Evolutionary conservation across 2,888 invertebrate genomes (phyloP), one percentile per base, ranked within the genome.

Genomic region (Tenthredo distinguenda): DNA sequence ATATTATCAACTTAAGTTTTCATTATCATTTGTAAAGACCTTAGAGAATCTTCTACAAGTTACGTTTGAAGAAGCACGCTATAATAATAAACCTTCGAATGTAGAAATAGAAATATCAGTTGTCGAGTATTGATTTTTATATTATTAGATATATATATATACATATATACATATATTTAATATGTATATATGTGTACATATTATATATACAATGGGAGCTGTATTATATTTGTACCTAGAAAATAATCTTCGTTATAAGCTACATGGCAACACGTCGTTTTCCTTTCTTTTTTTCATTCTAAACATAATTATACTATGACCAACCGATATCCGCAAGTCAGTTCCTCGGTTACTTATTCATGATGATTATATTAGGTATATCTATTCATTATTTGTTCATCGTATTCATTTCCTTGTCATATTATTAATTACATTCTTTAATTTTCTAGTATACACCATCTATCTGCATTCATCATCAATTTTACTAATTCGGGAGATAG

Each of bases 41-140:
- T 62, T 62, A 10, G 7, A 26, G 26, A 62, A 62, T 26, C 26
- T 9, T 62, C 7, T 2, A 62, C 26, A 62, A 26, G 26, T 62
- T 62, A 62, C 62, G 21, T 62, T 12, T 1, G 12, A 26, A 62
- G 12, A 62, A 62, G 21, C 21, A 62, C 21, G 26, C 26, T 62
- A 10, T 26, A 62, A 62, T 62, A 62, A 26, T 62, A 31, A 50
- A 62, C 37, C 40, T 62, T 15, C 21, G n/a, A 58, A 62, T 62
- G 26, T 58, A 21, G 84, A 83, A 85, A 86, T 84, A 76, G 72
- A 74, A 87, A 87, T 89, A 87, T 89, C 79, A 87, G 85, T 77
- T 87, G 87, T 87, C 85, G 89, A 91, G 89, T 91, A 91, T 91
- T 91, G 85, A 87, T 86, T 84, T 86, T 83, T 68, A 3, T 86